Percentiles rank a stretch among this genome's conserved stretches.
Conservation (phyloP, 2,113 vertebrate genomes). For the Chaenocephalus aceratus region DNA sequence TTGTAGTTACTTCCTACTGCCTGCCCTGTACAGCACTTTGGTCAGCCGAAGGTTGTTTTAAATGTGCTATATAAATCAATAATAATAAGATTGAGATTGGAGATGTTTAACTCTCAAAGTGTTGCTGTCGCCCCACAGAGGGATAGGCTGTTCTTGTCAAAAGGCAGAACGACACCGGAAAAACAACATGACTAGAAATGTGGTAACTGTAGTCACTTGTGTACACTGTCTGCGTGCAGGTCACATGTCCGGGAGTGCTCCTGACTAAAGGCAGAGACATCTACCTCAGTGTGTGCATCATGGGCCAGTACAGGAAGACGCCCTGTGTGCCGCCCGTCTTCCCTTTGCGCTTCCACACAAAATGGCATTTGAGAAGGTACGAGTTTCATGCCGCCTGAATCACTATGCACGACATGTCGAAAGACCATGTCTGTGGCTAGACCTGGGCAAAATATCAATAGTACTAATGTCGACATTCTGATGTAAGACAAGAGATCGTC, state of each 20-base stretch:
- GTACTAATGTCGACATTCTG: neutral
- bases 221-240: conserved; percentile 77
- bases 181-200: neutral
- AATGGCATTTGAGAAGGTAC: conserved; percentile 94
- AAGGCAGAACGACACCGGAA: neutral
- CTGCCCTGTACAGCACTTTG: no score
- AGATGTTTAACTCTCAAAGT: neutral
- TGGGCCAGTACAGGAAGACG: conserved; percentile 92
- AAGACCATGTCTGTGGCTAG: neutral
- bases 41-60: no score
- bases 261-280: conserved; percentile 86
- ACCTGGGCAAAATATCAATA: neutral
- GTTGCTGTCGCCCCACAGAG: no score
- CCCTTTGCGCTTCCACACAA: conserved; percentile 90
- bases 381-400: neutral
- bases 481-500: neutral
- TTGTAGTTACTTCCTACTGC: no score
- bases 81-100: no score
- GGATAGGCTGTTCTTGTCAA: neutral
- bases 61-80: no score
- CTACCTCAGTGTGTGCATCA: conserved; percentile 90
- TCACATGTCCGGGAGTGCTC: conserved; percentile 91
- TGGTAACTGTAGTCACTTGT: neutral
- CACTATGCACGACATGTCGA: neutral
- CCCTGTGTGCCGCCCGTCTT: conserved; percentile 86